Evolutionary conservation across 2,113 vertebrate genomes (phyloP), one percentile per base, ranked within the genome.

Genomic region (Oncorhynchus masou): DNA sequence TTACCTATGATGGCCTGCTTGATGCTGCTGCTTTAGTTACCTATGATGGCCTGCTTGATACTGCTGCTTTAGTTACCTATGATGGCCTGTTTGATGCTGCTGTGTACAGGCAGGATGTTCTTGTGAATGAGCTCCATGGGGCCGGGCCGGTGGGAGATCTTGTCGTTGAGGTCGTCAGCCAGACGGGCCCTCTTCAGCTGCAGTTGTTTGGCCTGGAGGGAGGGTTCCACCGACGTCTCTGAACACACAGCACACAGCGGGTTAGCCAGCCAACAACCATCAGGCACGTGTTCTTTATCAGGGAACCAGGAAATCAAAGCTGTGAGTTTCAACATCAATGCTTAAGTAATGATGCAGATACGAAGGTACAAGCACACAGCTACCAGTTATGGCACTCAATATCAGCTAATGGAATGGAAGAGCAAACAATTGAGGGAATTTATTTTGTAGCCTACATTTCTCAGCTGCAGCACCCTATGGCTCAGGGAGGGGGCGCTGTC

Each of bases 111-210:
- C 45, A 97, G 91, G 91, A 97, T 97, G 81, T 98, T 97, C 90
- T 97, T 98, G 90, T 97, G 95, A 75, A 98, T 95, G 72, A 98
- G 90, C 80, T 98, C 96, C 94, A 98, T 96, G 76, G 96, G 95
- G 19, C 96, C 96, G 1, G 96, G 95, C 74, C 96, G 88, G 88
- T 97, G 96, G 0, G 96, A 94, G 70, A 97, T 95, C 93, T 96
- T 98, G 83, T 96, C 95, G 0, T 96, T 98, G 85, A 97, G 92
- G 84, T 97, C 93, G 65, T 96, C 95, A 0, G 96, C 94, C 67
- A 97, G 89, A 15, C 96, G 94, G 75, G 95, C 94, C 86, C 94
- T 91, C 90, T 97, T 98, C 80, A 96, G 91, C 91, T 95, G 95
- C 89, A 97, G 90, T 91, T 98, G 96, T 82, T 93, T 96, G 77